Conservation (phyloP, 2,888 invertebrate genomes). For the Yponomeuta evonymella region DNA sequence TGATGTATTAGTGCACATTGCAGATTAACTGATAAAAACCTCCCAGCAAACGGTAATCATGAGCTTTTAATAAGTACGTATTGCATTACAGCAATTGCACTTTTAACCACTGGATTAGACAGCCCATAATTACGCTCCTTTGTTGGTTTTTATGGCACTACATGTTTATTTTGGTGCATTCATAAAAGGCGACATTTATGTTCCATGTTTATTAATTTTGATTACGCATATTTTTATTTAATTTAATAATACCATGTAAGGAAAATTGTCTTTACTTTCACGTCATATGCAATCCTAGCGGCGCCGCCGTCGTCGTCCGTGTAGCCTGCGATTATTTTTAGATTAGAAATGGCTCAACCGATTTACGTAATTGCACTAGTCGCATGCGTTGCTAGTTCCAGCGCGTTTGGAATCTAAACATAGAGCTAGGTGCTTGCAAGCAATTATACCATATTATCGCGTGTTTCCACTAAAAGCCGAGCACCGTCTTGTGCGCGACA, state of each 20-base stretch:
- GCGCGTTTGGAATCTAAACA: conserved; percentile 70
- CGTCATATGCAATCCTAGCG: conserved; percentile 69
- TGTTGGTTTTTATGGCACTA: not conserved
- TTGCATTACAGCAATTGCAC: conserved; percentile 22
- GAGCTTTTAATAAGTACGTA: not conserved
- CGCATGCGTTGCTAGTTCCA: conserved; percentile 70
- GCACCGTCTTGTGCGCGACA: conserved; percentile 50
- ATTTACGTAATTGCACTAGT: conserved; percentile 75
- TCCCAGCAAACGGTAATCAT: not conserved
- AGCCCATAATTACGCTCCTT: not conserved
- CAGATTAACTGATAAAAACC: conserved; percentile 38
- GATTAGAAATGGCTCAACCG: conserved; percentile 76
- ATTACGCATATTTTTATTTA: conserved; percentile 7
- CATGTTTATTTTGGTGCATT: not conserved
- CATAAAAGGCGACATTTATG: not conserved
- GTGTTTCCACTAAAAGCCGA: conserved; percentile 68
- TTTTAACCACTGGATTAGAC: conserved; percentile 3
- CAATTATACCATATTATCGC: conserved; percentile 75
- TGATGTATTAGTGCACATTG: conserved; percentile 61
- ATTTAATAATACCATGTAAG: conserved; percentile 29
- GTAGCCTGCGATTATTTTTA: conserved; percentile 76
- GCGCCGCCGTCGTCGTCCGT: conserved; percentile 66
- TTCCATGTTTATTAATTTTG: not conserved
- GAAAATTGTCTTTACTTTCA: conserved; percentile 70
- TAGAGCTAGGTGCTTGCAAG: conserved; percentile 65